Evolutionary conservation across 2,888 invertebrate genomes (phyloP).

Genomic region (Harpalus rubripes): DNA sequence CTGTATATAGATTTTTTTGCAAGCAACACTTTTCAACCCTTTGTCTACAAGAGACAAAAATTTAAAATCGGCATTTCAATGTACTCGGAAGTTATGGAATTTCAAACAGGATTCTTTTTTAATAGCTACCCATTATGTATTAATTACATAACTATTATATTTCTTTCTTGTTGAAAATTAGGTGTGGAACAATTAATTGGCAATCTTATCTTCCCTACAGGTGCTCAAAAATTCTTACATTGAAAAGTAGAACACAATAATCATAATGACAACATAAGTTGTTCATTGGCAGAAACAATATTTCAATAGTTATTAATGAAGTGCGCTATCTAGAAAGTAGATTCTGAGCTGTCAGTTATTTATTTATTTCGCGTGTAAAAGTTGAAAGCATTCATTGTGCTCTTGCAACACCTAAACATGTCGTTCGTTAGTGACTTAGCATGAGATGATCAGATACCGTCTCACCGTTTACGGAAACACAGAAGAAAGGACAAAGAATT

Average conservation of each 20-base stretch:
- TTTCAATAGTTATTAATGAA: constrained; percentile 48
- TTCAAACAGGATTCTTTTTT: too few relatives aligned
- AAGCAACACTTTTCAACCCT: too few relatives aligned
- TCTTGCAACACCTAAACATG: constrained; percentile 41
- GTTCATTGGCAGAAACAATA: constrained; percentile 46
- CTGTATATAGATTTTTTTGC: too few relatives aligned
- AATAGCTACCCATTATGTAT: too few relatives aligned
- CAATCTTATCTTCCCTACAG: constrained; percentile 12
- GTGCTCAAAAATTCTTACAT: constrained; percentile 6
- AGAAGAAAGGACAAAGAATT: background rate
- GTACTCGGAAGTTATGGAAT: too few relatives aligned
- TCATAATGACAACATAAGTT: constrained; percentile 12
- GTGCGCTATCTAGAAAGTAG: constrained; percentile 47
- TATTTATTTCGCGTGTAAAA: constrained; percentile 41
- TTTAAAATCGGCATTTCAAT: too few relatives aligned
- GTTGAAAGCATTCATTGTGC: constrained; percentile 40
- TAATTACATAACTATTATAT: background rate
- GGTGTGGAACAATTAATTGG: constrained; percentile 8
- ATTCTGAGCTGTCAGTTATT: constrained; percentile 46
- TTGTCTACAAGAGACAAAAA: too few relatives aligned
- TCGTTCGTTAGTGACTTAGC: constrained; percentile 24
- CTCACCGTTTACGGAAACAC: background rate
- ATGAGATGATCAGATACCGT: constrained; percentile 2
- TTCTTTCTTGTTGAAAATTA: background rate
- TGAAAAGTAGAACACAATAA: constrained; percentile 25